Evolutionary conservation across 2,113 vertebrate species (phyloP), one percentile per base, ranked within the genome.

Genomic region (Archocentrus centrarchus): DNA sequence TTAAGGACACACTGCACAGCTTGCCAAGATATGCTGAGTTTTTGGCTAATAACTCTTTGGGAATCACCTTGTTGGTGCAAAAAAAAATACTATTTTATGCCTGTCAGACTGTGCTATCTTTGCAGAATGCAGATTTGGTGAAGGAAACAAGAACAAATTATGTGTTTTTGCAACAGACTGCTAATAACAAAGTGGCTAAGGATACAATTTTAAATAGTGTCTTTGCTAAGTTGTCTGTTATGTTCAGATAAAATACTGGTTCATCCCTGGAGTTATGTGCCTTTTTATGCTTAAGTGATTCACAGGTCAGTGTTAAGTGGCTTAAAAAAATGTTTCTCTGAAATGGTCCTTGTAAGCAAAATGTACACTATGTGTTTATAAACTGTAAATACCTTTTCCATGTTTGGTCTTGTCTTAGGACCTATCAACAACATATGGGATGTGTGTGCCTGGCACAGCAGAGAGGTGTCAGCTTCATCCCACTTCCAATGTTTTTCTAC

Each of bases 391-490:
- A 93, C 89, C 30, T 93, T 92, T 82, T 75, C 50, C 62, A 44
- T 77, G 80, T 93, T 93, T 95, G 94, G 95, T 96, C 96, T 95
- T 96, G 93, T 96, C 95, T 96, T 93, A 95, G 94, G 88, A 96
- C 94, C 96, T 96, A 96, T 96, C 95, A 96, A 96, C 95, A 96
- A 93, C 96, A 97, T 96, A 96, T 32, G 55, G 87, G 57, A 81
- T 94, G 95, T 96, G 95, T 95, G 95, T 95, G 85, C 96, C 95
- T 95, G 95, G 96, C 95, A 95, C 94, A 93, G 89, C 94, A 94
- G 92, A 78, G 75, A 83, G 66, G 77, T 91, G 90, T 83, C 87
- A 86, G 66, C 61, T 89, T 92, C 77, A 82, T 86, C 86, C 86
- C 70, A 84, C 32, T 61, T 44, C n/a, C 37, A 66, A 47, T 80